Evolutionary conservation across 2,113 vertebrate genomes (phyloP).

Genomic region (Anoura caudifer): DNA sequence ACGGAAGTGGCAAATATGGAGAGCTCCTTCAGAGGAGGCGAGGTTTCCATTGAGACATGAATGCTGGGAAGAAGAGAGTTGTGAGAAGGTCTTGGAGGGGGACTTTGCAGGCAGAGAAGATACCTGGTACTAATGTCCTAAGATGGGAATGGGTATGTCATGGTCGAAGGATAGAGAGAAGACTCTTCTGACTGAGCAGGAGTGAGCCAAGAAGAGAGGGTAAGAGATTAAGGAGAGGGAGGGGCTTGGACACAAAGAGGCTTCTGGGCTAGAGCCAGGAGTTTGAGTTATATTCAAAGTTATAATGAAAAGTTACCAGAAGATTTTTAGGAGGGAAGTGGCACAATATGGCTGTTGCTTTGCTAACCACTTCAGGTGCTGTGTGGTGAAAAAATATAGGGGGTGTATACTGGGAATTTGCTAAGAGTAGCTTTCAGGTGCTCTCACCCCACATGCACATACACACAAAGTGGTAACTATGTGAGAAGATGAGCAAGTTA

Average conservation of each 20-base stretch:
- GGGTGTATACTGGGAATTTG: background rate
- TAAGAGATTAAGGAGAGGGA: background rate
- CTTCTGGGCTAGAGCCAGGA: background rate
- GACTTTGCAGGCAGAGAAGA: background rate
- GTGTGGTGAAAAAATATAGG: background rate
- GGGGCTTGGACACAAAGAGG: background rate
- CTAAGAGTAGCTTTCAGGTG: background rate
- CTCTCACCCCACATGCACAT: background rate
- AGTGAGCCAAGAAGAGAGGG: background rate
- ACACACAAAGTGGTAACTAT: background rate
- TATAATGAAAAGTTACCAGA: background rate
- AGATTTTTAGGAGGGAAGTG: background rate
- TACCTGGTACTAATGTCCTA: accelerated
- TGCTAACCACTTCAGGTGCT: background rate
- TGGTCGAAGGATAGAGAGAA: background rate
- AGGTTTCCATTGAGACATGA: background rate
- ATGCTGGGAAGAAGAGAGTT: background rate
- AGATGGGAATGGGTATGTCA: background rate
- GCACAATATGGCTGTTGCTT: background rate
- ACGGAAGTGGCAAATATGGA: background rate
- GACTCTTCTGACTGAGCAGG: background rate
- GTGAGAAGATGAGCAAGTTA: background rate
- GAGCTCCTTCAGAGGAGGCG: background rate
- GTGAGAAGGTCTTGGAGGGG: background rate
- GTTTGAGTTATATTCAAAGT: background rate